Evolutionary conservation across 2,797 vertebrate genomes (phyloP), one percentile per base, ranked within the genome.

Genomic region (Leptoclinus maculatus): DNA sequence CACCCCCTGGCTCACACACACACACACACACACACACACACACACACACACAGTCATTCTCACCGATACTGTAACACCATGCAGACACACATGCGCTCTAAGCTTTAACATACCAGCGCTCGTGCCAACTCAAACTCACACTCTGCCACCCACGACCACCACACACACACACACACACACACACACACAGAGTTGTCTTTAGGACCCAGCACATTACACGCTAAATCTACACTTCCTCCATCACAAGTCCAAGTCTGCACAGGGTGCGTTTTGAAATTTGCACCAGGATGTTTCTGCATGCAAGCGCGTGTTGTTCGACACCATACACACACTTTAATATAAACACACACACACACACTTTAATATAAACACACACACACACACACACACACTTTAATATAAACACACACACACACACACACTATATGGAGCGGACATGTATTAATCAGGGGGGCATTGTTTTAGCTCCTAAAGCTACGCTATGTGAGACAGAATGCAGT

Each of bases 81-180:
- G 41, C 65, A 34, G 5, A 75, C 69, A 58, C 56, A 75, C 66
- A 69, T 56, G 64, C 56, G 3, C 19, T 60, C 7, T 1, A 57
- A 75, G 76, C 85, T 81, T 78, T 78, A 84, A 83, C 77, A 85
- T 78, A 75, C 66, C 79, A 78, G 69, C 38, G 54, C 80, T 85
- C 21, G 32, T 85, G 80, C 90, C 87, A 88, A 76, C 74, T 68
- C 38, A 45, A 83, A 87, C 82, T 89, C 83, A 83, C 86, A 86
- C 83, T 87, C 75, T 77, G 68, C 85, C 89, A 83, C 87, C 84
- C 88, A 90, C 87, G 66, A 78, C 59, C 57, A 74, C 16, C 36
- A n/a, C 66, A 25, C 51, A 19, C 59, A 34, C 70, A 62, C n/a
- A 65, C 65, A 78, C 69, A 72, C 62, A 65, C 73, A 58, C 74